These are phyloP conservation scores for Harlomillsia oculata DNA, from an alignment of 1,140 invertebrate genomes.

Conservation along the genomic window DNA sequence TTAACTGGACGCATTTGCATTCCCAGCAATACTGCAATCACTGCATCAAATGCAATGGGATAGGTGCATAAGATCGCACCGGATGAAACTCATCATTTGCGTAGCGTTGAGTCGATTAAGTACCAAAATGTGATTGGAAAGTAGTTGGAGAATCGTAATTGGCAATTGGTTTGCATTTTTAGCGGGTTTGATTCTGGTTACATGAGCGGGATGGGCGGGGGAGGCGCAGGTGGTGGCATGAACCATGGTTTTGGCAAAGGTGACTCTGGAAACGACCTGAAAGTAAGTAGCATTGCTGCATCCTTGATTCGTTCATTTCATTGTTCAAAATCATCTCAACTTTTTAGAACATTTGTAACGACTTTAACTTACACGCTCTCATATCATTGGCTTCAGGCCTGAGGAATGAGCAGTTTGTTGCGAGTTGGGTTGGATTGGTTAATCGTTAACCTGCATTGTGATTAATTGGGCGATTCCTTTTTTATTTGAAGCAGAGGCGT, in stretches of 20 bases:
- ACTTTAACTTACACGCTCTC: not conserved
- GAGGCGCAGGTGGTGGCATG: conserved; percentile 20
- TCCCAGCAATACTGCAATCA: too few relatives aligned
- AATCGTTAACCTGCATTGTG: not conserved
- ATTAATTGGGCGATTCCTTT: conserved; percentile 3
- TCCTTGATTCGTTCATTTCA: conserved; percentile 1
- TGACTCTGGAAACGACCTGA: conserved; percentile 28
- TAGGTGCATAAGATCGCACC: too few relatives aligned
- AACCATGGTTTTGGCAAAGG: conserved; percentile 30
- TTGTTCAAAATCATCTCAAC: not conserved
- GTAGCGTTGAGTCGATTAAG: too few relatives aligned
- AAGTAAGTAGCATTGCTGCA: conserved; percentile 20
- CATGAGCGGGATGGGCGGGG: conserved; percentile 35
- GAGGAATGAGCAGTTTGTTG: not conserved
- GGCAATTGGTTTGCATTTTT: not conserved
- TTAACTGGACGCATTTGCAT: too few relatives aligned
- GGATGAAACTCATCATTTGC: too few relatives aligned
- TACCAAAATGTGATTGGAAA: too few relatives aligned
- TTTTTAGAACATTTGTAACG: not conserved
- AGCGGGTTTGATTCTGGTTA: conserved; percentile 30
- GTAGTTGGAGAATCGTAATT: not conserved
- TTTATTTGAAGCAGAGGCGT: conserved; percentile 25
- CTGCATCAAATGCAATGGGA: too few relatives aligned
- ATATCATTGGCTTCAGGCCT: not conserved
- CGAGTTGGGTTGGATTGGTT: not conserved